phyloP scores from a whole-genome alignment of 2,113 vertebrate genomes.

The Colaptes auratus region DNA sequence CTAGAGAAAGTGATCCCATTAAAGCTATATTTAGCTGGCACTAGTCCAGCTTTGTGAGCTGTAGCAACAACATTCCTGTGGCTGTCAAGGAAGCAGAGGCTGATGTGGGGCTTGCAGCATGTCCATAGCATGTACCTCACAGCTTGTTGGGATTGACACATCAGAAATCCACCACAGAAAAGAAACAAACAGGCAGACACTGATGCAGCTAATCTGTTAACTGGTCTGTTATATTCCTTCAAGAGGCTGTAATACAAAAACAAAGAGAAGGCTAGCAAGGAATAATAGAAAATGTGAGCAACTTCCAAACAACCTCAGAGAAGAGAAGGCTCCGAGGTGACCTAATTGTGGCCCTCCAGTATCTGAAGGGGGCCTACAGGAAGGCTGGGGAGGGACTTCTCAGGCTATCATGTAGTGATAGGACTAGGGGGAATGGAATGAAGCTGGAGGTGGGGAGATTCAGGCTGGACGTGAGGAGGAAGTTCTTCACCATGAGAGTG shows the following conservation, averaged over 20 bases:
- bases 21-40: slow-evolving; percentile 46
- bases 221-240: background rate
- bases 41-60: slow-evolving; percentile 2
- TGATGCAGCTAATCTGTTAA: background rate
- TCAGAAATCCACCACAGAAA: background rate
- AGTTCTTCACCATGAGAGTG: too few relatives aligned
- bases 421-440: too few relatives aligned
- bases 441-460: too few relatives aligned
- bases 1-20: slow-evolving; percentile 31
- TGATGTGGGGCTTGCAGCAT: background rate
- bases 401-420: too few relatives aligned
- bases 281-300: background rate
- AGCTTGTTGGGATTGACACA: background rate
- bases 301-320: background rate
- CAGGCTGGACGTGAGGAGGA: too few relatives aligned
- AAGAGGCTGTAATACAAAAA: background rate
- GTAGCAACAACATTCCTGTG: background rate
- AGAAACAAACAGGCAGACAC: background rate
- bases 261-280: background rate
- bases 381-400: too few relatives aligned
- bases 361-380: too few relatives aligned
- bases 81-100: background rate
- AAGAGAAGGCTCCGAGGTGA: too few relatives aligned
- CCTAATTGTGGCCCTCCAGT: too few relatives aligned
- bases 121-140: background rate